Conservation (phyloP, 2,888 invertebrate species). For the Cecidostiba fungosa region DNA sequence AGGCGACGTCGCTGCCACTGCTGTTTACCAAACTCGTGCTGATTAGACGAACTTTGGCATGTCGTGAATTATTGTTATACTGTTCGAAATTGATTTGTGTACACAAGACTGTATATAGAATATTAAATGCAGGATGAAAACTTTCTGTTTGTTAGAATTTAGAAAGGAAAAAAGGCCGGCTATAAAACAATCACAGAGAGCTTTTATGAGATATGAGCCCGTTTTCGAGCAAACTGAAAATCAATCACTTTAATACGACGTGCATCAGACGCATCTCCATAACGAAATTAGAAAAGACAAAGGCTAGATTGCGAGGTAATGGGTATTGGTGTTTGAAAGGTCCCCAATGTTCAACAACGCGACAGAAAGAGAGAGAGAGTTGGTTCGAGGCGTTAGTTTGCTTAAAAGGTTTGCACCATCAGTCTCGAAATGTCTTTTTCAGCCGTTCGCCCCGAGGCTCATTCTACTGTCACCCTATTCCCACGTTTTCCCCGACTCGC, state of each 20-base stretch:
- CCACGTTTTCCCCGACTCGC: slow-evolving; percentile 36
- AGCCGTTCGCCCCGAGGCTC: slow-evolving; percentile 45
- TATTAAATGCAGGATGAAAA: too few relatives aligned
- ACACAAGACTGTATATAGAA: too few relatives aligned
- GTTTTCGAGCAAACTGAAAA: background rate
- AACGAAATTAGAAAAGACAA: slow-evolving; percentile 2
- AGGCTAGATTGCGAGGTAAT: slow-evolving; percentile 1
- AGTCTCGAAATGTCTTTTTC: slow-evolving; percentile 70
- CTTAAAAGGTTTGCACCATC: slow-evolving; percentile 78
- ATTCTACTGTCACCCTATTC: slow-evolving; percentile 59
- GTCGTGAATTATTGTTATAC: background rate
- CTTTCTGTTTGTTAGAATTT: too few relatives aligned
- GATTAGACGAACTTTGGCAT: background rate
- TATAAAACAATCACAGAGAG: too few relatives aligned
- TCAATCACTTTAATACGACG: background rate
- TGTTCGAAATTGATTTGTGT: background rate
- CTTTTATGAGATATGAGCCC: background rate
- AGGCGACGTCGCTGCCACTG: too few relatives aligned
- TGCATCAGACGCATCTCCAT: background rate
- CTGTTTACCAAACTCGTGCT: background rate
- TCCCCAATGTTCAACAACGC: background rate
- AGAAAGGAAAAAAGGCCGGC: too few relatives aligned
- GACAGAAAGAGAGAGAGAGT: background rate
- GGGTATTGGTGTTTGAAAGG: slow-evolving; percentile 10
- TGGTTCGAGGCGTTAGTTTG: slow-evolving; percentile 71